Base-by-base conservation (phyloP, 2,113 vertebrate species). In the Thermophis baileyi region DNA sequence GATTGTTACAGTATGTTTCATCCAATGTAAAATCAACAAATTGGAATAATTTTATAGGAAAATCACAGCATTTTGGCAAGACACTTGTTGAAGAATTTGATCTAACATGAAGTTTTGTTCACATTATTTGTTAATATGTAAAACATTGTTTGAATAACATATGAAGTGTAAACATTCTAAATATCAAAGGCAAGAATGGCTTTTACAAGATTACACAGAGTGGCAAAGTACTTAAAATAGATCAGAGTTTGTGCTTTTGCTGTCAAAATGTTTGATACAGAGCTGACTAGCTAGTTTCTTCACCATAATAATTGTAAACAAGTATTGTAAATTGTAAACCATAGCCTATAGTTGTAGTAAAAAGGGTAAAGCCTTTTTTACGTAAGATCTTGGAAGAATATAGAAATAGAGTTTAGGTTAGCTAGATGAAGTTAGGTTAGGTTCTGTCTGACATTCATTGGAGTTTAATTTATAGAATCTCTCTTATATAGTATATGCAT, bases 11-110 rank as follows among this genome's bases (percentile, higher is more conserved):
- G 97, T 97, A 98, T 98, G 98, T 98, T 98, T 98, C 97, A 96
- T 97, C 97, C 98, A 98, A 97, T 97, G 96, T 98, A 98, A 98
- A 97, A 98, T 98, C 98, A 98, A 98, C 98, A 98, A 98, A 98
- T 98, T 98, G 98, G 96, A 98, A 98, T 98, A 98, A 98, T 98
- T 98, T 97, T 98, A 98, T 97, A 97, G 97, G 97, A 98, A 98
- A 98, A 98, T 98, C 97, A 96, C 95, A 98, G 98, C 96, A 96
- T 97, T 98, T 98, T 98, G 98, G 98, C 98, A 98, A 97, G 97
- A 96, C 97, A 97, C 96, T 97, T 94, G 94, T 94, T 97, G 96
- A 97, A 97, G 97, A 97, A 97, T 98, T 98, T 97, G 97, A 97
- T 98, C 97, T 97, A 96, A 97, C 97, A 97, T 94, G 95, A 90